phyloP scores from a whole-genome alignment of 2,113 vertebrate genomes.

The Zootoca vivipara region DNA sequence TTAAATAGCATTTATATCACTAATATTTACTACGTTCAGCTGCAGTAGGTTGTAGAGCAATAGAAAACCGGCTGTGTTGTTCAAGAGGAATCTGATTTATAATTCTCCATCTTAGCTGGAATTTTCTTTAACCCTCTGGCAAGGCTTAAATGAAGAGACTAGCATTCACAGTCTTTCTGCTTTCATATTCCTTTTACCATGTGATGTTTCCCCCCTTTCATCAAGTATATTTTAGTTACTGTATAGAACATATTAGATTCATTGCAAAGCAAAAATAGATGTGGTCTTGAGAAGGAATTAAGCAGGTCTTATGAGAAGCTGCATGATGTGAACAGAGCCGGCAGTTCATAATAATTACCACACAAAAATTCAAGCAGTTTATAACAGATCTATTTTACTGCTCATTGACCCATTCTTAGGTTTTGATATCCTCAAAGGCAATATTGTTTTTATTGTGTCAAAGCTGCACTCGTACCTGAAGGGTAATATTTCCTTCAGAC shows the following conservation, averaged over 20 bases:
- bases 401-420: constrained; percentile 9
- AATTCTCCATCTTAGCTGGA: constrained; percentile 19
- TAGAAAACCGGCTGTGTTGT: constrained; percentile 13
- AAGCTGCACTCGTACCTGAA: background rate
- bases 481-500: background rate
- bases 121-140: constrained; percentile 30
- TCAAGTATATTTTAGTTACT: constrained; percentile 48
- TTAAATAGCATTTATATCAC: constrained; percentile 23
- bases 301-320: constrained; percentile 1
- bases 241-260: constrained; percentile 56
- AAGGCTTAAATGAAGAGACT: constrained; percentile 49
- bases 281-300: constrained; percentile 55
- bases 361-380: constrained; percentile 29
- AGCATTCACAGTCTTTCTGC: constrained; percentile 26
- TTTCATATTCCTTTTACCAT: constrained; percentile 39
- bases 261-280: constrained; percentile 50
- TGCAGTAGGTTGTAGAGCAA: constrained; percentile 27
- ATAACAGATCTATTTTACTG: constrained; percentile 39
- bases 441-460: constrained; percentile 22
- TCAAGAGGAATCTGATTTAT: constrained; percentile 36
- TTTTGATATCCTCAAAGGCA: constrained; percentile 34
- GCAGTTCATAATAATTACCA: constrained; percentile 42
- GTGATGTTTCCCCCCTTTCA: constrained; percentile 34
- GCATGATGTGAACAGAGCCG: constrained; percentile 54
- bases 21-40: background rate